Conservation (phyloP, 2,113 vertebrate genomes). For the Campylomormyrus tamandua region DNA sequence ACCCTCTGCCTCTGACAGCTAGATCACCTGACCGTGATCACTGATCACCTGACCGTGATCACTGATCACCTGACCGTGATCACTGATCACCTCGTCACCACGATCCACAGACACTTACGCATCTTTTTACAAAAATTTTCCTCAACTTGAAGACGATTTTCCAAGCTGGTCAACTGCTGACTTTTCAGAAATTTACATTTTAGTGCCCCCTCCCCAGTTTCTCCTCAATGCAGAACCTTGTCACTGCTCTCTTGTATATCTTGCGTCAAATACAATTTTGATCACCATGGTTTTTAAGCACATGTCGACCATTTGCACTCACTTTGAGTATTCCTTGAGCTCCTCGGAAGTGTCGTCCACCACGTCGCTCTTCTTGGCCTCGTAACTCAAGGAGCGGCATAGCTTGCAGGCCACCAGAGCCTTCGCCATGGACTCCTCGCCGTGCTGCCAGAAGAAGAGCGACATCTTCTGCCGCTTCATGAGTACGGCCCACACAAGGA, state of each 20-base stretch:
- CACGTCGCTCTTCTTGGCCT: slow-evolving; percentile 95
- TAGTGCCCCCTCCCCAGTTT: not conserved
- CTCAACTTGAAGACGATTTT: not conserved
- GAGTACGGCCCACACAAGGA: slow-evolving; percentile 92
- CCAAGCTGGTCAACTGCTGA: not conserved
- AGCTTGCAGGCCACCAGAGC: slow-evolving; percentile 94
- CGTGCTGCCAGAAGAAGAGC: slow-evolving; percentile 97
- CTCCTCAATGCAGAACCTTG: not conserved
- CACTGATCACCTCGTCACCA: not conserved
- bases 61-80: not conserved
- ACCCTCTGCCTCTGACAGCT: not conserved
- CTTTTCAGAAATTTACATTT: not conserved
- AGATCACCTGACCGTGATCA: not conserved
- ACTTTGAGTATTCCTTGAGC: slow-evolving; percentile 93
- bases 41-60: not conserved
- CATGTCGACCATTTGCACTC: slow-evolving; percentile 28
- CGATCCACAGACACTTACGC: not conserved
- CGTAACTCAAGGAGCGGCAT: slow-evolving; percentile 89
- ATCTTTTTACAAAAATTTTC: not conserved
- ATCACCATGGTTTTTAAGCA: not conserved
- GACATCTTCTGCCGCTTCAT: slow-evolving; percentile 99
- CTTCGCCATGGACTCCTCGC: slow-evolving; percentile 97
- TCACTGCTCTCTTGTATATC: not conserved
- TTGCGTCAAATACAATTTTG: not conserved
- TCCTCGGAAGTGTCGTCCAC: slow-evolving; percentile 95